A percentile compares a stretch with the other conserved stretches of the same genome.
Conservation (phyloP, 1,140 invertebrate genomes). For the Drosophila truncata region DNA sequence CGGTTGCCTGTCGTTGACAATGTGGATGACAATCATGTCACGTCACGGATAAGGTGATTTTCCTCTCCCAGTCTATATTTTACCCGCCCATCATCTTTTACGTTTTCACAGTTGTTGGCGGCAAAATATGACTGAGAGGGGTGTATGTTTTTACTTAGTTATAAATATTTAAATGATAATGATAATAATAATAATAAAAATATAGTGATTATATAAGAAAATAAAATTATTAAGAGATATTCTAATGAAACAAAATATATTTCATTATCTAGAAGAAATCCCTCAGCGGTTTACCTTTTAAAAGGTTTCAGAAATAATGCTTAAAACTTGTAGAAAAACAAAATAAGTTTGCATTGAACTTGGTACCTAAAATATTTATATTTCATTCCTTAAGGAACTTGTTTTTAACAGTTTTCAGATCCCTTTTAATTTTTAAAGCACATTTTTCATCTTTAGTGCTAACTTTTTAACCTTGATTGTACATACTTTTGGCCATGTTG, state of each 20-base stretch:
- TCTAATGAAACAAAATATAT: too few species aligned
- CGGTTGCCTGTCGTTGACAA: slow-evolving; percentile 68
- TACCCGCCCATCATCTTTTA: slow-evolving; percentile 6
- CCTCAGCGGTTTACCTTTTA: rapidly evolving
- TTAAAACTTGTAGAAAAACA: too few species aligned
- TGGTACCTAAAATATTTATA: too few species aligned
- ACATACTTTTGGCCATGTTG: slow-evolving; percentile 55
- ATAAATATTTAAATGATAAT: background rate
- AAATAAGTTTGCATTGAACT: too few species aligned
- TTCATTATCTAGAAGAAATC: too few species aligned
- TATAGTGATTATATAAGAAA: background rate
- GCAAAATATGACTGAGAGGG: background rate
- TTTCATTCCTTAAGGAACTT: too few species aligned
- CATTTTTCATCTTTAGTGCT: background rate
- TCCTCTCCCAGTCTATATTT: slow-evolving; percentile 15
- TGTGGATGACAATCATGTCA: slow-evolving; percentile 80
- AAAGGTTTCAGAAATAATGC: too few species aligned
- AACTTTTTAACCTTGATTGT: background rate
- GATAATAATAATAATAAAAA: background rate
- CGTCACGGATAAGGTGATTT: slow-evolving; percentile 55
- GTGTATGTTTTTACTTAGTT: background rate
- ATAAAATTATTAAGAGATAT: too few species aligned
- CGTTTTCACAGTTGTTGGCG: background rate
- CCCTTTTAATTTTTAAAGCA: too few species aligned
- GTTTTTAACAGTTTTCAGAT: too few species aligned